These are phyloP conservation scores for Lochmaea capreae DNA, from an alignment of 2,888 invertebrate species.

Conservation along the genomic window DNA sequence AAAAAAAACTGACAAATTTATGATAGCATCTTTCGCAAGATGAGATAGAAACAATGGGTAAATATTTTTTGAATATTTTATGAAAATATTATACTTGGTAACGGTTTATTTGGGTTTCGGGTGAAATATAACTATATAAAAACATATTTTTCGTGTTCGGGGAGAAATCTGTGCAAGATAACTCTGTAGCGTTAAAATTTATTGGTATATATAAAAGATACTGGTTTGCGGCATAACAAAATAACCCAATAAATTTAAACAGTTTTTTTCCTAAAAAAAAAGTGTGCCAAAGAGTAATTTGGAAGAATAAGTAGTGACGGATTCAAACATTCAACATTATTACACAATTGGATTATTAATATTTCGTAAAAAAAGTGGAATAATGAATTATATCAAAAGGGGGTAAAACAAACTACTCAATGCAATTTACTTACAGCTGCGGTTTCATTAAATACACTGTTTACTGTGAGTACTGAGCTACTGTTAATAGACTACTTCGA, in stretches of 20 bases:
- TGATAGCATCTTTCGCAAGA: slow-evolving; percentile 21
- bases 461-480: no score
- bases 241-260: not conserved
- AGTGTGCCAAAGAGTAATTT: no score
- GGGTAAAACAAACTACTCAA: no score
- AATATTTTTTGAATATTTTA: slow-evolving; percentile 16
- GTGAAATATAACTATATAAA: not conserved
- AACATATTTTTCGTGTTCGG: not conserved
- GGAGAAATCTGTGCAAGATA: not conserved
- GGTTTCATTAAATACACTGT: no score
- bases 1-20: slow-evolving; percentile 28
- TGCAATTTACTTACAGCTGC: no score
- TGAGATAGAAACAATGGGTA: slow-evolving; percentile 29
- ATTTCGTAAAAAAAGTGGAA: no score
- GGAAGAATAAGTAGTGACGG: no score
- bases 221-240: not conserved
- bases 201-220: not conserved
- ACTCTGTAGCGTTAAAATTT: not conserved
- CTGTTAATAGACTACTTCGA: no score
- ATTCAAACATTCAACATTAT: no score
- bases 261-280: not conserved
- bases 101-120: slow-evolving; percentile 2
- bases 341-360: no score
- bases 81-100: not conserved
- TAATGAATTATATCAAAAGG: no score